A percentile compares a stretch with the other conserved stretches of the same genome.
phyloP scores from a whole-genome alignment of 2,797 vertebrate species.

The Dermochelys coriacea region DNA sequence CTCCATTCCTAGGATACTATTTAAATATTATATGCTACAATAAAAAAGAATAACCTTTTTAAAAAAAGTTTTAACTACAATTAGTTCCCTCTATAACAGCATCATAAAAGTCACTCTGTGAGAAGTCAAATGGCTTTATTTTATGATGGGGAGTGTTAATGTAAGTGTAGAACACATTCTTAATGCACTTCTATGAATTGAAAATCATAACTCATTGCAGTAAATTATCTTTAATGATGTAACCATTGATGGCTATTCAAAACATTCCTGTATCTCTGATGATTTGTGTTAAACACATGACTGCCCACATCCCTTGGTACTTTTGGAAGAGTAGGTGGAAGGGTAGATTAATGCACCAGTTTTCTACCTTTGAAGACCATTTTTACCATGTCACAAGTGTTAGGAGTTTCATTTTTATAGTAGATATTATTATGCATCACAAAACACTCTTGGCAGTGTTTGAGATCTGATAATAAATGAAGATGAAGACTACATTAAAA shows the following conservation, averaged over 20 bases:
- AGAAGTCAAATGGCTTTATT: conserved; percentile 70
- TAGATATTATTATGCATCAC: not conserved
- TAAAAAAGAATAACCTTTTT: conserved; percentile 58
- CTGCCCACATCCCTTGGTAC: conserved; percentile 59
- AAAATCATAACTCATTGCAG: conserved; percentile 62
- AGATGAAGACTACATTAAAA: conserved; percentile 5
- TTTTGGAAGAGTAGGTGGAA: conserved; percentile 20
- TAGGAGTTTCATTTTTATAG: conserved; percentile 33
- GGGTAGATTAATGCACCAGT: not conserved
- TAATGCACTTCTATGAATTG: conserved; percentile 63
- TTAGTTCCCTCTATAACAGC: conserved; percentile 66
- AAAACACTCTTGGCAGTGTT: conserved; percentile 26
- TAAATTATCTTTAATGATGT: conserved; percentile 70
- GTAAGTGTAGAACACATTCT: conserved; percentile 70
- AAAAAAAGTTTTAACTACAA: conserved; percentile 62
- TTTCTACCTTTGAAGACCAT: conserved; percentile 15
- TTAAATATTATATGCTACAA: conserved; percentile 52
- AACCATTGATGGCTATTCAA: conserved; percentile 62
- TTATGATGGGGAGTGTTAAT: conserved; percentile 71
- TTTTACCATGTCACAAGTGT: conserved; percentile 11
- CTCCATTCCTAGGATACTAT: not conserved
- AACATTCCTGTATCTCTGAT: conserved; percentile 66
- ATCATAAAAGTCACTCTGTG: conserved; percentile 61
- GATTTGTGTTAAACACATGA: conserved; percentile 70
- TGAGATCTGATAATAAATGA: conserved; percentile 29